Evolutionary conservation across 2,797 vertebrate species (phyloP), one percentile per base, ranked within the genome.

Genomic region (Channa striata): DNA sequence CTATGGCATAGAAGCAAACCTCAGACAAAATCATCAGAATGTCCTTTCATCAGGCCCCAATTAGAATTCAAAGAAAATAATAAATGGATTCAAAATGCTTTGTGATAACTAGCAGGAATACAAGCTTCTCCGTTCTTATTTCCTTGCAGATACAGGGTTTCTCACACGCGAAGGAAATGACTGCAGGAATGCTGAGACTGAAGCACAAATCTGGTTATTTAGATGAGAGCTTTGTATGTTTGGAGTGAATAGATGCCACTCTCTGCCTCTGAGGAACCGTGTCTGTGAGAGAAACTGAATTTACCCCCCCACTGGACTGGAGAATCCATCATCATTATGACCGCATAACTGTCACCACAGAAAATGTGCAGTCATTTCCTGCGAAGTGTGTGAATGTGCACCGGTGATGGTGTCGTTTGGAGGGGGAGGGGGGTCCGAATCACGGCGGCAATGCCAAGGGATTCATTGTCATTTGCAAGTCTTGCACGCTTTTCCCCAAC

Each of bases 261-360:
- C 53, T 39, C 36, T 43, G 61, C 50, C 60, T 20, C 58, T 37
- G 53, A 75, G 74, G 60, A 63, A 2, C 14, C 39, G 39, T 23
- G 20, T 56, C 63, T 76, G 21, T 46, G 16, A 43, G 21, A 83
- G 58, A 79, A 72, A 81, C 59, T 37, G 46, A 53, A 70, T 81
- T 83, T 68, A 16, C 52, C 30, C 8, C 40, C 65, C 72, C 46
- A 47, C 23, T 16, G 13, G 16, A 16, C 70, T 3, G 13, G 1
- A 59, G 42, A 17, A 83, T 86, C 78, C 49, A 59, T 86, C 72
- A 82, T 82, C 46, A 66, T 85, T 83, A 87, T 69, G 68, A 74
- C 70, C 50, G 39, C 58, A 78, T 74, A 59, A 74, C 82, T 74
- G 80, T 67, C 52, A 1, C 50, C 72, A 10, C 14, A 62, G 48